phyloP scores from a whole-genome alignment of 1,140 invertebrate genomes.

The Ridgeia piscesae region DNA sequence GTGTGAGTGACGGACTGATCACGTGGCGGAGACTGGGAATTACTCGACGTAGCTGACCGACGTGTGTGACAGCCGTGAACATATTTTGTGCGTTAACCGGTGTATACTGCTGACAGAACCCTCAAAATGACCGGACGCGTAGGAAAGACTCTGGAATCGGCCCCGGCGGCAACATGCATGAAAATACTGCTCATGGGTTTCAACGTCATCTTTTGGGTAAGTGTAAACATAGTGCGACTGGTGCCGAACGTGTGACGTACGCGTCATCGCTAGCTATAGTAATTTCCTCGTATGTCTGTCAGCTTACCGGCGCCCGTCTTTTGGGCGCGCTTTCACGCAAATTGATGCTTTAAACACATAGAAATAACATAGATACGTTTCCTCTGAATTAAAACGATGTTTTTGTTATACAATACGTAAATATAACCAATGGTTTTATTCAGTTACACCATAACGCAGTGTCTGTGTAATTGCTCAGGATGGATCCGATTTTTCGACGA shows the following conservation, averaged over 20 bases:
- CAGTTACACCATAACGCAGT: no score
- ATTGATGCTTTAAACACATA: no score
- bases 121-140: not conserved
- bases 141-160: not conserved
- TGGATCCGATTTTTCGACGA: not conserved
- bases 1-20: not conserved
- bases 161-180: not conserved
- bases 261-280: not conserved
- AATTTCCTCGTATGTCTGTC: not conserved
- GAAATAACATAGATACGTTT: no score
- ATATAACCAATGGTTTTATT: no score
- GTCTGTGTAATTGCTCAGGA: no score
- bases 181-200: not conserved
- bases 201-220: not conserved
- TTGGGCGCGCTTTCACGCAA: no score
- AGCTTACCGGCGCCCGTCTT: not conserved
- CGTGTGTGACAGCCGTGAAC: not conserved
- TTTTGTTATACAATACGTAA: no score
- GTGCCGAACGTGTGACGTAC: not conserved
- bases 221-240: not conserved
- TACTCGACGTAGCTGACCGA: not conserved
- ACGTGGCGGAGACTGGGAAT: not conserved
- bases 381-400: no score
- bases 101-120: not conserved
- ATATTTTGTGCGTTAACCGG: not conserved